These are phyloP conservation scores for Drosophila affinis DNA, from an alignment of 2,888 invertebrate genomes.

Conservation along the genomic window DNA sequence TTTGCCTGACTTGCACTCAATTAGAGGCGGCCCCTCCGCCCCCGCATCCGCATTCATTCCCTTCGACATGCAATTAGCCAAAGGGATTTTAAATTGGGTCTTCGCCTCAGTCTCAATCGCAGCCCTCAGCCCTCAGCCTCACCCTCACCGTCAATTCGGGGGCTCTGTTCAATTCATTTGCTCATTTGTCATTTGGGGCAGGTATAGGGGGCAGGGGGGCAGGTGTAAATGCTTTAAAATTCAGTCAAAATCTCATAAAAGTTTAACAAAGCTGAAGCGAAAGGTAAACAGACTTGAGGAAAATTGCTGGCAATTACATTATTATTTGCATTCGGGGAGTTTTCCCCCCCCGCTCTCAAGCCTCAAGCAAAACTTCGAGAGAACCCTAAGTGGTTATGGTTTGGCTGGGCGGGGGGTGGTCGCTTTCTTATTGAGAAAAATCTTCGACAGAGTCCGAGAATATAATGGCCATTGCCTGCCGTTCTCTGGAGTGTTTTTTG, in stretches of 20 bases:
- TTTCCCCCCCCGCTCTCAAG: conserved; percentile 27
- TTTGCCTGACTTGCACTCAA: conserved; percentile 67
- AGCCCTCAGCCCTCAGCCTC: too few relatives aligned
- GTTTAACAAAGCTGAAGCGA: conserved; percentile 24
- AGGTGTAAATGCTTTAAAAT: conserved; percentile 61
- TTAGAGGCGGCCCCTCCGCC: conserved; percentile 39
- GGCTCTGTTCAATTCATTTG: conserved; percentile 19
- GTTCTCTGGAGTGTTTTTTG: conserved; percentile 52
- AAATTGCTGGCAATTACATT: conserved; percentile 64
- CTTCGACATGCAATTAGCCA: conserved; percentile 61
- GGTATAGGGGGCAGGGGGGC: conserved; percentile 13
- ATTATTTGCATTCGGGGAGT: conserved; percentile 71
- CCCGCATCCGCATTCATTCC: conserved; percentile 20
- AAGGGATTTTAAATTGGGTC: conserved; percentile 33
- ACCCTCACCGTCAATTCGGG: not conserved
- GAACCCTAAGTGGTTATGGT: conserved; percentile 62
- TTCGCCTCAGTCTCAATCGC: not conserved
- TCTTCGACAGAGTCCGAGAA: conserved; percentile 51
- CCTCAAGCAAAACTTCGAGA: conserved; percentile 35
- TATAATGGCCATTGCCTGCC: conserved; percentile 55
- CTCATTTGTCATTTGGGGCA: conserved; percentile 30
- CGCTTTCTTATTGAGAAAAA: conserved; percentile 58
- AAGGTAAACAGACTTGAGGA: conserved; percentile 38
- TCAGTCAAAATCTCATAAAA: conserved; percentile 49
- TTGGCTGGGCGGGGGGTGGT: not conserved